Evolutionary conservation across 2,113 vertebrate species (phyloP).

Genomic region (Rhinolophus sinicus): DNA sequence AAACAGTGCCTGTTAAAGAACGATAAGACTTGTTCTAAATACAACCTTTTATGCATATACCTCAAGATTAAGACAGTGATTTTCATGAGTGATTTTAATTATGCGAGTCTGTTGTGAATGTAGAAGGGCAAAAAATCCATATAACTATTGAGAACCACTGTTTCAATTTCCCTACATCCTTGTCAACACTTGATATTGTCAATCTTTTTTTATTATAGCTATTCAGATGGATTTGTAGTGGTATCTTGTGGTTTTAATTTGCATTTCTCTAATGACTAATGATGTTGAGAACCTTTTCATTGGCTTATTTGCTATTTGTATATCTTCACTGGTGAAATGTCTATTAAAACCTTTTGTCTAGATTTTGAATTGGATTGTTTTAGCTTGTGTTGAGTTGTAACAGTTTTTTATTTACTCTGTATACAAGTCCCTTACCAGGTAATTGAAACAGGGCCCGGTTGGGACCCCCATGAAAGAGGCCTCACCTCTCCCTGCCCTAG

Average conservation of each 20-base stretch:
- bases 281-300: neutral
- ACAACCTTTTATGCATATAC: neutral
- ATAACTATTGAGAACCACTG: neutral
- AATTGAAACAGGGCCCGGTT: too few species aligned
- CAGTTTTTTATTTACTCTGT: neutral
- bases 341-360: neutral
- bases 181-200: neutral
- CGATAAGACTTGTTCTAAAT: neutral
- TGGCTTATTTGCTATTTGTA: neutral
- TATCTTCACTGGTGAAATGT: neutral
- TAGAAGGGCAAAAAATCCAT: neutral
- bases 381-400: neutral
- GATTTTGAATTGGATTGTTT: neutral
- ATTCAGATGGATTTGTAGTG: neutral
- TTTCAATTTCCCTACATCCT: neutral
- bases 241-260: neutral
- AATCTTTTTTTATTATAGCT: neutral
- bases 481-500: too few species aligned
- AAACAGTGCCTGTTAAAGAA: neutral
- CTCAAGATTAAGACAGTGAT: neutral
- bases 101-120: neutral
- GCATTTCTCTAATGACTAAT: neutral
- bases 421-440: neutral
- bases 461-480: too few species aligned
- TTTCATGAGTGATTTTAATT: constrained; percentile 51